Conservation (phyloP, 2,797 vertebrate genomes). For the Dendrocincla fuliginosa region DNA sequence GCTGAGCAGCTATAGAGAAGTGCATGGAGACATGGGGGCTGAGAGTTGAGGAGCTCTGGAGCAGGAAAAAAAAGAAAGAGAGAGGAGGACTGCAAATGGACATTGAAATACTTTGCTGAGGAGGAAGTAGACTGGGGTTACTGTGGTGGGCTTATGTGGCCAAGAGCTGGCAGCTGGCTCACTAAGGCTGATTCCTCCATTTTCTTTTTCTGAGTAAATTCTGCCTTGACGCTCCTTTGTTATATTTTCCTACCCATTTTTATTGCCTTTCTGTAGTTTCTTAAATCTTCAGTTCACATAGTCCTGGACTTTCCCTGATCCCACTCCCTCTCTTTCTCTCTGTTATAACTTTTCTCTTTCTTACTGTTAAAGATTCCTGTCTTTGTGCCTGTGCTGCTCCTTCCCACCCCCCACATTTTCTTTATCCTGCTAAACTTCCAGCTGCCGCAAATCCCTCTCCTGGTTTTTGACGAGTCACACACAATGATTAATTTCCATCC, state of each 20-base stretch:
- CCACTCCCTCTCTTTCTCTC: neutral
- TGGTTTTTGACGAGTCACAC: neutral
- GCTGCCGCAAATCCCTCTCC: neutral
- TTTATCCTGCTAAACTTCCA: neutral
- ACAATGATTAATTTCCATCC: neutral
- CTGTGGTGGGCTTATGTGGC: neutral
- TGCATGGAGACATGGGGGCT: rapidly evolving
- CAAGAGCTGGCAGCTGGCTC: neutral
- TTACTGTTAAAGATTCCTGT: neutral
- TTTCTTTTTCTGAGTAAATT: neutral
- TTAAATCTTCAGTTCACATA: neutral
- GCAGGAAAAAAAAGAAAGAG: neutral
- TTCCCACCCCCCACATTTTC: neutral
- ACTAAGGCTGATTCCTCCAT: neutral
- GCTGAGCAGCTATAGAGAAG: neutral
- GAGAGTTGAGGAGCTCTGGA: neutral
- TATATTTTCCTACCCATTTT: neutral
- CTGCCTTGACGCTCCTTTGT: neutral
- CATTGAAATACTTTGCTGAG: neutral
- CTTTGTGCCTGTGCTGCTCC: neutral
- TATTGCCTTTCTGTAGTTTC: neutral
- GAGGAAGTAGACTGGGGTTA: neutral
- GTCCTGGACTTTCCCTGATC: neutral
- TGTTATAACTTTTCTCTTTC: neutral
- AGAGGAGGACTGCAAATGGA: neutral